phyloP scores from a whole-genome alignment of 2,888 invertebrate species.

The Terebella lapidaria region DNA sequence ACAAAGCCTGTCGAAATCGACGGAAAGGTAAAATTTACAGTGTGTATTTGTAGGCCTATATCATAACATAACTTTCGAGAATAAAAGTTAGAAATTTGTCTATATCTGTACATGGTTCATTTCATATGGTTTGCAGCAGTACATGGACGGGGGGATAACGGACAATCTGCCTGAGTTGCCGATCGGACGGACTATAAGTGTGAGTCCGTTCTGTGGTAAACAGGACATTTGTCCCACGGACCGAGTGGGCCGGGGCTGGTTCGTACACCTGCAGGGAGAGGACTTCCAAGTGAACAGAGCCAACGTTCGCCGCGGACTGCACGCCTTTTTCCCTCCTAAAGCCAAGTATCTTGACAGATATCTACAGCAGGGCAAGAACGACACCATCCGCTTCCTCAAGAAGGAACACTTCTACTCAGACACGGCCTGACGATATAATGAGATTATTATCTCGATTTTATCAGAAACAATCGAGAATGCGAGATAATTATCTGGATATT shows the following conservation, averaged over 20 bases:
- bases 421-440: too few relatives aligned
- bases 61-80: too few relatives aligned
- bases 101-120: too few relatives aligned
- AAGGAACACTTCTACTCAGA: conserved; percentile 8
- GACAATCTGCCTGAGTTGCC: conserved; percentile 88
- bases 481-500: too few relatives aligned
- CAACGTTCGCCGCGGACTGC: conserved; percentile 9
- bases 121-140: too few relatives aligned
- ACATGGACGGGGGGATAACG: conserved; percentile 90
- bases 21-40: too few relatives aligned
- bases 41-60: too few relatives aligned
- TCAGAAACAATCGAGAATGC: too few relatives aligned
- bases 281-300: conserved; percentile 41
- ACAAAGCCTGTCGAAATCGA: conserved; percentile 56
- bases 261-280: not conserved
- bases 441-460: too few relatives aligned
- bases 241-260: not conserved
- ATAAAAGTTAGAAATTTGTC: too few relatives aligned
- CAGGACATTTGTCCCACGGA: conserved; percentile 81
- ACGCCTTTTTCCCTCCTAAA: conserved; percentile 17
- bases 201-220: conserved; percentile 93
- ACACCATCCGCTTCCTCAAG: conserved; percentile 46
- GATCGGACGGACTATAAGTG: conserved; percentile 75
- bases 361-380: conserved; percentile 44
- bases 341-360: conserved; percentile 26